Evolutionary conservation across 2,113 vertebrate genomes (phyloP).

Genomic region (Lamprologus ornatipinnis): DNA sequence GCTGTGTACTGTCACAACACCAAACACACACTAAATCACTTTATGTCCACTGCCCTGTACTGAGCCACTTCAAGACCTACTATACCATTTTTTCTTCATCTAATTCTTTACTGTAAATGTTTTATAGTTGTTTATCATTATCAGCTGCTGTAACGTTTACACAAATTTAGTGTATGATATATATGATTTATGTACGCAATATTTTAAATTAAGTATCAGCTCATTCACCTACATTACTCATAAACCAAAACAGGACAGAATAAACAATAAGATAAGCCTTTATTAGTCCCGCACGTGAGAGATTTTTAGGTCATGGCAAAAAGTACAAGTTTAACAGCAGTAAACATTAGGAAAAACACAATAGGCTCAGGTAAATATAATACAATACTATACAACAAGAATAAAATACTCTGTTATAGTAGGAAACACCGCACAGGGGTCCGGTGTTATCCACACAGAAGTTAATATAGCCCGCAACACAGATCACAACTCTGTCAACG

Average conservation of each 20-base stretch:
- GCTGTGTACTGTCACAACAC: neutral
- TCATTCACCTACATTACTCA: neutral
- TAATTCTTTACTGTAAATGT: rapidly evolving
- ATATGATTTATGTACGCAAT: neutral
- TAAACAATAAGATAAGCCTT: neutral
- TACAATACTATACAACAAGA: neutral
- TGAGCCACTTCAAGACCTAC: neutral
- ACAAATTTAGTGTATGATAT: rapidly evolving
- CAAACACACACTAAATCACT: neutral
- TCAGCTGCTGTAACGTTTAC: neutral
- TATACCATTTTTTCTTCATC: rapidly evolving
- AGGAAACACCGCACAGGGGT: rapidly evolving
- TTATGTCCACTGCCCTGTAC: neutral
- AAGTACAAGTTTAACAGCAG: neutral
- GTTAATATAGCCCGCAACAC: neutral
- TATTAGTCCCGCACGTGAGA: rapidly evolving
- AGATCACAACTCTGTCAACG: rapidly evolving
- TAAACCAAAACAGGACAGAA: neutral
- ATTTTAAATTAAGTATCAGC: rapidly evolving
- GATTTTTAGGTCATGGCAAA: neutral
- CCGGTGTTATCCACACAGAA: rapidly evolving
- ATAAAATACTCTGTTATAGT: neutral
- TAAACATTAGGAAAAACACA: neutral
- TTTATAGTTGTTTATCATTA: neutral
- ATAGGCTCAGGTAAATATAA: neutral